These are phyloP conservation scores for Cylindroiulus punctatus DNA, from an alignment of 2,888 invertebrate species.

Conservation along the genomic window DNA sequence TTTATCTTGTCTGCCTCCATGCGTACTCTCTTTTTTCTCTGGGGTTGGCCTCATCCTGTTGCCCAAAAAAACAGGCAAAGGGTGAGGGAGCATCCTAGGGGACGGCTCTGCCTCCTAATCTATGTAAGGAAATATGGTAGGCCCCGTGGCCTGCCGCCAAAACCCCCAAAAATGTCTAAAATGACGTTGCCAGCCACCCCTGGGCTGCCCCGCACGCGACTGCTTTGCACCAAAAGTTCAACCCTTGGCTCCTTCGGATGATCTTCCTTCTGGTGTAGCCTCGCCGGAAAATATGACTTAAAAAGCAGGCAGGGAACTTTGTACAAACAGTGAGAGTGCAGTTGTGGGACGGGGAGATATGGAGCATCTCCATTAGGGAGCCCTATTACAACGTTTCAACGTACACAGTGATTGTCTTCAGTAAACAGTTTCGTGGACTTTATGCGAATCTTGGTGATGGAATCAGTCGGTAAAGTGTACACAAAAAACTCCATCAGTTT, in stretches of 20 bases:
- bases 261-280: background rate
- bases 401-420: background rate
- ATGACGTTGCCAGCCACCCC: slow-evolving; percentile 1
- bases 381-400: background rate
- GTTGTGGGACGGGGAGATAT: background rate
- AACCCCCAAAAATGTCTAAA: slow-evolving; percentile 25
- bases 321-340: background rate
- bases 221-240: background rate
- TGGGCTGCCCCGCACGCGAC: background rate
- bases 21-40: background rate
- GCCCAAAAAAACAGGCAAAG: background rate
- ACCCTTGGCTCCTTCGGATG: background rate
- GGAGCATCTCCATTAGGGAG: background rate
- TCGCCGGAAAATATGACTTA: slow-evolving; percentile 23
- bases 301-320: slow-evolving; percentile 20
- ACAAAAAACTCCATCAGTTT: background rate
- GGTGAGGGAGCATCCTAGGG: background rate
- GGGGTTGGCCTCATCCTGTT: slow-evolving; percentile 23
- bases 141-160: slow-evolving; percentile 40
- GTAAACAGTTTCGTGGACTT: background rate
- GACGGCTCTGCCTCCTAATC: slow-evolving; percentile 15
- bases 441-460: background rate
- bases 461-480: background rate
- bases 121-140: slow-evolving; percentile 26
- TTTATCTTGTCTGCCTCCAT: slow-evolving; percentile 34